phyloP scores from a whole-genome alignment of 2,113 vertebrate genomes.

The Zonotrichia leucophrys region DNA sequence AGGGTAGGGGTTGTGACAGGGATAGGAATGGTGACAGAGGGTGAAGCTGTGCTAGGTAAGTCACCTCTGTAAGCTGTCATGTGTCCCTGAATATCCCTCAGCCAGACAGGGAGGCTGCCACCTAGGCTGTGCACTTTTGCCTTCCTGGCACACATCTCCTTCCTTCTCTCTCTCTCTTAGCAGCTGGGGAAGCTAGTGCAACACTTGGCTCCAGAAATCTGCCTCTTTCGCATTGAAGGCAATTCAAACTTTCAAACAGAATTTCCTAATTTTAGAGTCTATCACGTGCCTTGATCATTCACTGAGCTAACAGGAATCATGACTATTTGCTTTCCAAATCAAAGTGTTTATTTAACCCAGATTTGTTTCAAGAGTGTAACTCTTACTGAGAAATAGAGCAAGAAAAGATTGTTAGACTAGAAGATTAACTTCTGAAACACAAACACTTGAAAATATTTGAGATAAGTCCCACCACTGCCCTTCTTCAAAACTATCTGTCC shows the following conservation, averaged over 20 bases:
- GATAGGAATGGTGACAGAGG: background rate
- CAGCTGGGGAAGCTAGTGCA: no score
- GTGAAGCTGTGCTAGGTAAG: background rate
- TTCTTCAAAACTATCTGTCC: background rate
- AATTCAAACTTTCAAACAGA: background rate
- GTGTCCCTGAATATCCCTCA: background rate
- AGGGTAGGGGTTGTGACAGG: background rate
- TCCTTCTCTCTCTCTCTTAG: background rate
- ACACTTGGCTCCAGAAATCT: background rate
- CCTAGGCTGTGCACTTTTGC: background rate
- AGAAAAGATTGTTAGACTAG: background rate
- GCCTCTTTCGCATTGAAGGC: background rate
- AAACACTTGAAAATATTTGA: background rate
- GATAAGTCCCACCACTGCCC: background rate
- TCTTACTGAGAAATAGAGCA: background rate
- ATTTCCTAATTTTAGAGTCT: background rate
- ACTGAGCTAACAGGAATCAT: background rate
- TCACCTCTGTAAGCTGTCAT: background rate
- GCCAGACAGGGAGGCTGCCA: background rate
- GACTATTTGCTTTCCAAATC: slow-evolving; percentile 13
- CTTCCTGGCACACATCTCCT: background rate
- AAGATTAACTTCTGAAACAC: background rate
- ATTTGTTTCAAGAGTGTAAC: background rate
- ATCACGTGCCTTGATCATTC: background rate
- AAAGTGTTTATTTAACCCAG: slow-evolving; percentile 37